These are phyloP conservation scores for Drymonia ruficornis DNA, from an alignment of 2,888 invertebrate genomes.

Conservation along the genomic window DNA sequence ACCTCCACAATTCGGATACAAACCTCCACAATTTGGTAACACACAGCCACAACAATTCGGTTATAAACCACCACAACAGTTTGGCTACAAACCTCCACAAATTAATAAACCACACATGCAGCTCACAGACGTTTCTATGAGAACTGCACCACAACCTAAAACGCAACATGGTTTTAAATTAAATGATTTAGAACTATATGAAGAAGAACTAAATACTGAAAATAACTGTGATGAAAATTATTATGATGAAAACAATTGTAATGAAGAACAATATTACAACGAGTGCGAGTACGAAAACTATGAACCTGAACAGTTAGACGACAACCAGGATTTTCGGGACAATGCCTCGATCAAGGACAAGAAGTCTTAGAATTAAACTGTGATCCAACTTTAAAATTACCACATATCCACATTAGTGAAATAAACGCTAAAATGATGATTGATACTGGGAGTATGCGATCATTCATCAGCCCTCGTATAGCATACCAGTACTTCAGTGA, in stretches of 20 bases:
- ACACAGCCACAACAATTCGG: too few relatives aligned
- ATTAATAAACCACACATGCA: too few relatives aligned
- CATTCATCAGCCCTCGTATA: constrained; percentile 9
- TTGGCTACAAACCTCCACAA: neutral
- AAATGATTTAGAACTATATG: neutral
- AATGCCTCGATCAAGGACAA: neutral
- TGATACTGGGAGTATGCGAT: constrained; percentile 26
- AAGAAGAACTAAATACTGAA: neutral
- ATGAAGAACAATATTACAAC: too few relatives aligned
- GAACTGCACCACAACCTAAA: neutral
- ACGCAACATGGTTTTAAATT: neutral
- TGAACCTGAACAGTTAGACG: too few relatives aligned
- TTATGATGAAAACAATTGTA: too few relatives aligned
- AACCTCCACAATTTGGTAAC: too few relatives aligned
- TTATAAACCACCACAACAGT: neutral
- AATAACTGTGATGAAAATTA: too few relatives aligned
- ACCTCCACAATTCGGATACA: too few relatives aligned
- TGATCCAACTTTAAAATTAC: constrained; percentile 4
- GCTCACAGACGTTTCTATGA: neutral
- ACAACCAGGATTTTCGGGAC: neutral
- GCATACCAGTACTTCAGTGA: too few relatives aligned
- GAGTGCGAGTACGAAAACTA: too few relatives aligned
- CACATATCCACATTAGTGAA: constrained; percentile 15
- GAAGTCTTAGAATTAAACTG: neutral
- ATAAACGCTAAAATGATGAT: constrained; percentile 22